phyloP scores from a whole-genome alignment of 2,797 vertebrate species.

The Rhadinocentrus ornatus region DNA sequence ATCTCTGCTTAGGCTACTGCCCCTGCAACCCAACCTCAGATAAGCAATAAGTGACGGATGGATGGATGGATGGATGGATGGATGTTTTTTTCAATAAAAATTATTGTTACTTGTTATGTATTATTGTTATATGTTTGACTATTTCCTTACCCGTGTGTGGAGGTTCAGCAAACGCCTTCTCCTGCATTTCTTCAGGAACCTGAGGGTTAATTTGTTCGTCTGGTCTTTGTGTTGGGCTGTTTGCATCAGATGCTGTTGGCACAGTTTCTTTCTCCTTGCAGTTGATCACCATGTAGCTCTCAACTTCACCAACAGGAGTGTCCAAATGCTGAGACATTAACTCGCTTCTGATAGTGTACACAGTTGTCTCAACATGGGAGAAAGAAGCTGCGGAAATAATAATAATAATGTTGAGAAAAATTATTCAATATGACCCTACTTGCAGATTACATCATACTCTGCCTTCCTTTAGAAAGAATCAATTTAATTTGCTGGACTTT shows the following conservation, averaged over 20 bases:
- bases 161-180: not conserved
- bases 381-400: conserved; percentile 1
- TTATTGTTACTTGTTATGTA: too few species aligned
- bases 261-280: not conserved
- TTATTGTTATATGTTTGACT: too few species aligned
- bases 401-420: not conserved
- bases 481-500: not conserved
- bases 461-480: not conserved
- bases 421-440: not conserved
- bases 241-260: not conserved
- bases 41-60: too few species aligned
- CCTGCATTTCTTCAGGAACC: not conserved
- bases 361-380: not conserved
- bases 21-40: too few species aligned
- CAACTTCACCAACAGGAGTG: conserved; percentile 2
- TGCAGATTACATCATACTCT: not conserved
- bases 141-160: not conserved
- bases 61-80: too few species aligned
- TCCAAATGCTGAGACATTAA: not conserved
- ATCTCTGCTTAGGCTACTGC: too few species aligned
- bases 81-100: not conserved
- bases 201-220: not conserved
- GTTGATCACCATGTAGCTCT: not conserved
- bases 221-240: not conserved
- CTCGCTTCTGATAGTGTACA: not conserved